Evolutionary conservation across 2,113 vertebrate species (phyloP).

Genomic region (Melanerpes aurifrons): DNA sequence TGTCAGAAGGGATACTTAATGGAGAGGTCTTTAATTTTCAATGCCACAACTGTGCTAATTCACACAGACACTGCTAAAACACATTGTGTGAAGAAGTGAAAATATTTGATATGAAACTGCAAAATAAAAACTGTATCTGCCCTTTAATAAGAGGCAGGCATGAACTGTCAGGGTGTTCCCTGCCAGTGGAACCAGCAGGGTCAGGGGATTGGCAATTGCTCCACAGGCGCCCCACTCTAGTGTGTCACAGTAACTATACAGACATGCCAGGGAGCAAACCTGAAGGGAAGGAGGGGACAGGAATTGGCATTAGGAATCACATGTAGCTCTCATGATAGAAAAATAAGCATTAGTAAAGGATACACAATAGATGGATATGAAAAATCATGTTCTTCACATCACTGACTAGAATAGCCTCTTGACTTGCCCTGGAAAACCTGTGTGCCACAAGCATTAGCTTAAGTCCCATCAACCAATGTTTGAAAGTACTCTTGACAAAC

Average conservation of each 20-base stretch:
- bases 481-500: not conserved
- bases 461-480: not conserved
- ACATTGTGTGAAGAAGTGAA: not conserved
- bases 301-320: not conserved
- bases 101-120: not conserved
- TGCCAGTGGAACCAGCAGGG: not conserved
- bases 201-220: rapidly evolving
- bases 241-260: not conserved
- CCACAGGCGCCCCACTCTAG: not conserved
- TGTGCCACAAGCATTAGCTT: not conserved
- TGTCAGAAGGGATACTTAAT: not conserved
- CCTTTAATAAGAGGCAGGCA: not conserved
- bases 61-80: not conserved
- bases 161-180: not conserved
- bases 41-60: not conserved
- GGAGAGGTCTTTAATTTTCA: not conserved
- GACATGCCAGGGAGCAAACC: not conserved
- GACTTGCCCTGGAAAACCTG: not conserved
- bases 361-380: not conserved
- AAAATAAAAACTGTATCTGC: not conserved
- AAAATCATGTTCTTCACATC: not conserved
- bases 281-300: not conserved
- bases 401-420: not conserved
- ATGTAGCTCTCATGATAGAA: not conserved
- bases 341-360: not conserved